phyloP scores from a whole-genome alignment of 2,797 vertebrate species.

The Scolopax rusticola region DNA sequence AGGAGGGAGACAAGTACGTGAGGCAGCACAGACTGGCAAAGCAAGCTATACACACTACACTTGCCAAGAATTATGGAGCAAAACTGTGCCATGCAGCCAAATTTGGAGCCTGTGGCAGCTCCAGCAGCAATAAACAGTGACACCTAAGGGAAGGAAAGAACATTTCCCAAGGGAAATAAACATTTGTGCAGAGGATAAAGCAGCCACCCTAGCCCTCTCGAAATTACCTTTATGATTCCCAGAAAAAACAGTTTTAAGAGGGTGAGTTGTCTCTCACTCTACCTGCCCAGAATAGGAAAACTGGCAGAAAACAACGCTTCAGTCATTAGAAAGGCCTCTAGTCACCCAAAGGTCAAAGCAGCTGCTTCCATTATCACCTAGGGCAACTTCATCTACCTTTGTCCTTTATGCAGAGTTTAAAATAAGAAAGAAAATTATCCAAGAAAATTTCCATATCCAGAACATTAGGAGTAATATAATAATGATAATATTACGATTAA shows the following conservation, averaged over 20 bases:
- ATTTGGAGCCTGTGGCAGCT: not conserved
- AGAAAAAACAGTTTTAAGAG: not conserved
- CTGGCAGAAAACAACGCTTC: not conserved
- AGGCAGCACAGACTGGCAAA: slow-evolving; percentile 65
- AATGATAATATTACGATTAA: not conserved
- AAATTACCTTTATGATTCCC: not conserved
- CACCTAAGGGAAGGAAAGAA: slow-evolving; percentile 55
- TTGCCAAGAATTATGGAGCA: slow-evolving; percentile 61
- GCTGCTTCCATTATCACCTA: not conserved
- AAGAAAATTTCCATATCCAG: not conserved
- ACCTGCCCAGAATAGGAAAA: not conserved
- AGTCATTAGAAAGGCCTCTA: not conserved
- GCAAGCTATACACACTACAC: slow-evolving; percentile 35
- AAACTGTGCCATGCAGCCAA: slow-evolving; percentile 31
- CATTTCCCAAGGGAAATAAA: not conserved
- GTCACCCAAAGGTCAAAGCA: not conserved
- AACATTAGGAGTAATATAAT: not conserved
- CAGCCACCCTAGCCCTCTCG: not conserved
- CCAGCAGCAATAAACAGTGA: slow-evolving; percentile 47
- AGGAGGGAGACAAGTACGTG: slow-evolving; percentile 63
- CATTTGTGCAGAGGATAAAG: not conserved
- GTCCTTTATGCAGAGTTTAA: rapidly evolving
- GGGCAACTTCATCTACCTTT: not conserved
- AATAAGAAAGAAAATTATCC: rapidly evolving
- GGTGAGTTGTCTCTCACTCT: rapidly evolving